phyloP scores from a whole-genome alignment of 2,113 vertebrate genomes.

The Solea solea region DNA sequence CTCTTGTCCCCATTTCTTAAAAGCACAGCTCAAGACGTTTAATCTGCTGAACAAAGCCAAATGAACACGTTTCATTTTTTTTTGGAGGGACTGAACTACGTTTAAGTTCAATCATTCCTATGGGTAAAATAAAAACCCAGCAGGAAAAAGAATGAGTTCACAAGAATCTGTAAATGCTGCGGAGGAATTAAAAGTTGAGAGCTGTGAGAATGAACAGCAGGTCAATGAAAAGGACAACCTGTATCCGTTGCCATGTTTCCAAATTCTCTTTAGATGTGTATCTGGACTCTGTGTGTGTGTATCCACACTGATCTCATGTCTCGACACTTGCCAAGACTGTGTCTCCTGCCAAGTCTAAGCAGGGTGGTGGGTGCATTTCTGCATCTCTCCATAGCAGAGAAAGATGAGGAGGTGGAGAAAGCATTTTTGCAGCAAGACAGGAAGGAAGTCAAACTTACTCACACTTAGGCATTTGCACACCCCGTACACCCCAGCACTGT shows the following conservation, averaged over 20 bases:
- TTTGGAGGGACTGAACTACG: conserved; percentile 12
- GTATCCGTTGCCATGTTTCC: conserved; percentile 65
- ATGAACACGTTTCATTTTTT: conserved; percentile 4
- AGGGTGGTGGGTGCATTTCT: conserved; percentile 69
- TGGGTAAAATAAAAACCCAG: conserved; percentile 8
- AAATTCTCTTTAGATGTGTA: conserved; percentile 54
- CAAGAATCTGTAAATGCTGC: conserved; percentile 29
- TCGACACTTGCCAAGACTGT: conserved; percentile 57
- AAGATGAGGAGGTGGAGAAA: conserved; percentile 54
- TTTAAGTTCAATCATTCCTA: conserved; percentile 33
- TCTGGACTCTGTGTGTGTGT: conserved; percentile 7
- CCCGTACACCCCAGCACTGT: conserved; percentile 5
- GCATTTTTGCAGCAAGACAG: conserved; percentile 45
- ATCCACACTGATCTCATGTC: conserved; percentile 44
- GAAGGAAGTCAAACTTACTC: conserved; percentile 41
- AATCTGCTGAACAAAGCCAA: conserved; percentile 9
- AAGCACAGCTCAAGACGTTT: not conserved
- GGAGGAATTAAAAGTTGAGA: conserved; percentile 61
- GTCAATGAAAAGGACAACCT: conserved; percentile 61
- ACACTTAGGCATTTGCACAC: conserved; percentile 8
- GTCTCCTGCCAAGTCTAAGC: conserved; percentile 71
- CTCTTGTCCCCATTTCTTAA: not conserved
- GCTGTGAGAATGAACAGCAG: conserved; percentile 67
- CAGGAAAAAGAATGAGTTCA: conserved; percentile 22
- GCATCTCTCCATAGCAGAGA: conserved; percentile 69